These are phyloP conservation scores for Agrilus planipennis DNA, from an alignment of 1,140 invertebrate species.

Conservation along the genomic window DNA sequence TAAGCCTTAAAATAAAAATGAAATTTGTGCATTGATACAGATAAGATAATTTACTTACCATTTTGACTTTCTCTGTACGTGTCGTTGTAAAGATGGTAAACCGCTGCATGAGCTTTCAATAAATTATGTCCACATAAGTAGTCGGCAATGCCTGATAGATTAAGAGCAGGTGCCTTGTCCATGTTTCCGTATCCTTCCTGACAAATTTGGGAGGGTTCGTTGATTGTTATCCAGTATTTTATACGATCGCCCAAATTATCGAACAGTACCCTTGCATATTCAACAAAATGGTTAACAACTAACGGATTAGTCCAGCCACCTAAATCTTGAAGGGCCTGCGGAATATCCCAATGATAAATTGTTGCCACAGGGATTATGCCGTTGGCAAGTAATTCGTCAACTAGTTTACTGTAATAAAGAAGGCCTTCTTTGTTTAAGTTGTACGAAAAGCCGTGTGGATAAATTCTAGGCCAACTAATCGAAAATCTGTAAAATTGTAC, in stretches of 20 bases:
- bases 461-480: conserved; percentile 45
- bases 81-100: conserved; percentile 33
- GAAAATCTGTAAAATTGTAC: conserved; percentile 43
- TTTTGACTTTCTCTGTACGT: conserved; percentile 21
- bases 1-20: too few relatives aligned
- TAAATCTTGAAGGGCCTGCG: conserved; percentile 26
- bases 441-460: conserved; percentile 39
- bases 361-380: conserved; percentile 47
- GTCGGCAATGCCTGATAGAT: conserved; percentile 25
- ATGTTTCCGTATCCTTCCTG: conserved; percentile 27
- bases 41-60: not conserved
- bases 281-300: conserved; percentile 26
- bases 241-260: conserved; percentile 25
- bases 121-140: conserved; percentile 35
- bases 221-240: conserved; percentile 33
- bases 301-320: conserved; percentile 30
- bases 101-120: conserved; percentile 33
- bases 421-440: conserved; percentile 38
- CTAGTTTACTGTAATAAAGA: conserved; percentile 40
- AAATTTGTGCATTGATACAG: not conserved
- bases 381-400: conserved; percentile 36
- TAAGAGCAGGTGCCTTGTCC: conserved; percentile 24
- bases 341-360: conserved; percentile 24
- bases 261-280: conserved; percentile 25
- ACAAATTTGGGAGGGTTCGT: conserved; percentile 33